Conservation (phyloP, 1,140 invertebrate species). For the Chelonus insularis region DNA sequence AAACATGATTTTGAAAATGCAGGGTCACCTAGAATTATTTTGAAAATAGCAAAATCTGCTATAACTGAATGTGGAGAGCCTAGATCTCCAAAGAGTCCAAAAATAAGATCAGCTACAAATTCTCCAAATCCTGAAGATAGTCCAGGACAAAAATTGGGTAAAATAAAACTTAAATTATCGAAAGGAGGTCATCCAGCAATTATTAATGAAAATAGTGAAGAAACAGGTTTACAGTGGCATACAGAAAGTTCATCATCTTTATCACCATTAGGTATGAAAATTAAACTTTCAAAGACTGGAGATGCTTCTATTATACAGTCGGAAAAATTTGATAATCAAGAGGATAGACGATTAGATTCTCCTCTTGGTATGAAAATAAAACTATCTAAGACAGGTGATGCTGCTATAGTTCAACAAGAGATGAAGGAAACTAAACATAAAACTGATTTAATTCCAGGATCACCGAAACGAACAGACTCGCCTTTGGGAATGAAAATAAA, state of each 20-base stretch:
- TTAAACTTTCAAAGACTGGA: constrained; percentile 51
- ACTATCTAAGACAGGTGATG: constrained; percentile 47
- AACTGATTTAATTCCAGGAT: constrained; percentile 27
- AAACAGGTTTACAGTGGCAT: constrained; percentile 43
- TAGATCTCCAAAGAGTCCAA: constrained; percentile 56
- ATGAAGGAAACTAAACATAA: constrained; percentile 39
- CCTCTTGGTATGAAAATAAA: constrained; percentile 56
- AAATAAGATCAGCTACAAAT: constrained; percentile 54
- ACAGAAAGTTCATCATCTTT: constrained; percentile 45
- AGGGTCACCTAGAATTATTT: constrained; percentile 54
- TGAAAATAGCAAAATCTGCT: constrained; percentile 58
- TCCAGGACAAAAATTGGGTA: constrained; percentile 54
- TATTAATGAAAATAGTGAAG: constrained; percentile 52
- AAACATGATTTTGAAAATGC: constrained; percentile 51
- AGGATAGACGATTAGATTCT: constrained; percentile 50
- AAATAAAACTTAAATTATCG: constrained; percentile 57
- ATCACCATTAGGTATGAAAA: constrained; percentile 54
- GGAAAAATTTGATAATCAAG: constrained; percentile 40
- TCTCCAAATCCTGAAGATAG: constrained; percentile 59
- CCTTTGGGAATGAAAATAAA: constrained; percentile 58
- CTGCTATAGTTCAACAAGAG: constrained; percentile 45
- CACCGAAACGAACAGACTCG: constrained; percentile 43
- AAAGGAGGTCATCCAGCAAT: constrained; percentile 56
- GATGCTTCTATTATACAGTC: constrained; percentile 44
- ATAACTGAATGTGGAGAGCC: constrained; percentile 55